Conservation (phyloP, 64 coral and sea anemone genomes). For the Orbicella faveolata region DNA sequence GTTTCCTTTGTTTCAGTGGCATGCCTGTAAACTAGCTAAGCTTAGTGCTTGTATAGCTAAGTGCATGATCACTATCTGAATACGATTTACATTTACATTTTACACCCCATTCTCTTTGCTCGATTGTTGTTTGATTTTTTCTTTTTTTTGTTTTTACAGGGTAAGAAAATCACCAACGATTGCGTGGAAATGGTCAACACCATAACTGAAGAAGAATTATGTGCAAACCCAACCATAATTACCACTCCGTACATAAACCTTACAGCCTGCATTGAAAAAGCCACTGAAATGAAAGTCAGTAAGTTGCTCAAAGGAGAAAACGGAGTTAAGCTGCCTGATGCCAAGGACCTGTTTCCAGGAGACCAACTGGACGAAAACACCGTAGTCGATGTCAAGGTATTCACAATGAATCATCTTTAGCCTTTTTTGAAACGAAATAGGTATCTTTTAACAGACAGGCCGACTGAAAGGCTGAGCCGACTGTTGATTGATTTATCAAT, state of each 20-base stretch:
- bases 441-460: too few relatives aligned
- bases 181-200: conserved; percentile 17
- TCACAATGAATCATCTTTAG: too few relatives aligned
- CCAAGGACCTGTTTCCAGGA: conserved; percentile 3
- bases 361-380: conserved; percentile 8
- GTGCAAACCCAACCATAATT: conserved; percentile 13
- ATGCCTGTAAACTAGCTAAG: too few relatives aligned
- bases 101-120: too few relatives aligned
- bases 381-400: conserved; percentile 30
- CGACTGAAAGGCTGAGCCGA: too few relatives aligned
- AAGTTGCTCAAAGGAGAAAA: conserved; percentile 34
- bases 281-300: conserved; percentile 32
- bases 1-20: too few relatives aligned
- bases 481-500: too few relatives aligned
- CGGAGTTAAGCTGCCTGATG: conserved; percentile 17
- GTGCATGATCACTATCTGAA: too few relatives aligned
- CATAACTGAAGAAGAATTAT: conserved; percentile 15
- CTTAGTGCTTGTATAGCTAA: too few relatives aligned
- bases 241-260: conserved; percentile 13
- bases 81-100: too few relatives aligned
- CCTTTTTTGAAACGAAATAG: too few relatives aligned
- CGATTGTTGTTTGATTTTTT: too few relatives aligned
- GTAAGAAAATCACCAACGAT: neutral
- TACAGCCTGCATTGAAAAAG: conserved; percentile 34
- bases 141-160: neutral